A percentile compares a stretch with the other conserved stretches of the same genome.
phyloP scores from a whole-genome alignment of 2,797 vertebrate genomes.

The Carapus acus region DNA sequence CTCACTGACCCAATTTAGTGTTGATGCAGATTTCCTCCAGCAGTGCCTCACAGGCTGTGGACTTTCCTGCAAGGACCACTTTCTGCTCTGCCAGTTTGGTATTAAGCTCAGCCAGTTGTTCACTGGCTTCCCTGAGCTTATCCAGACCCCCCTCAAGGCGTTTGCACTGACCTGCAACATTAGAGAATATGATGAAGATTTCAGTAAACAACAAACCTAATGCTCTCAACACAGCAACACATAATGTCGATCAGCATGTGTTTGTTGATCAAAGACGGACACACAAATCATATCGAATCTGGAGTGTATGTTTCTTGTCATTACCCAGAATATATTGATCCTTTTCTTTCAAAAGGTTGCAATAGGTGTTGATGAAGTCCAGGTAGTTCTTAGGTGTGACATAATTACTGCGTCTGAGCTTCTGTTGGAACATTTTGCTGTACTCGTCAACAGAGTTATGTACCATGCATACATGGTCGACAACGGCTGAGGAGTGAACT shows the following conservation, averaged over 20 bases:
- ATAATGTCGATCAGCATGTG: background rate
- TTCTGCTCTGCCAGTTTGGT: slow-evolving; percentile 89
- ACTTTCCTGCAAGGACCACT: slow-evolving; percentile 87
- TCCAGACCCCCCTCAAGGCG: slow-evolving; percentile 87
- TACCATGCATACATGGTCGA: slow-evolving; percentile 84
- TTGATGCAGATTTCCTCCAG: slow-evolving; percentile 82
- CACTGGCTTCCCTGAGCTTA: slow-evolving; percentile 89
- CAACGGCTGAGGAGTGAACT: slow-evolving; percentile 63
- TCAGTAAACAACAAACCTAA: slow-evolving; percentile 7
- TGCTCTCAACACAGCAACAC: slow-evolving; percentile 6
- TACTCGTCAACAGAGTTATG: slow-evolving; percentile 82
- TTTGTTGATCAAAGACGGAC: background rate
- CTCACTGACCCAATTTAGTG: slow-evolving; percentile 77
- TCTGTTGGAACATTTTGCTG: slow-evolving; percentile 86
- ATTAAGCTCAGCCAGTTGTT: slow-evolving; percentile 86
- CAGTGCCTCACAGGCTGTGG: slow-evolving; percentile 81
- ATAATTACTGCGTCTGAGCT: slow-evolving; percentile 85
- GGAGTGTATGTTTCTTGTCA: slow-evolving; percentile 9
- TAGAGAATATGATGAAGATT: slow-evolving; percentile 11
- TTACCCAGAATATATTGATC: slow-evolving; percentile 84
- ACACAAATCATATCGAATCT: background rate
- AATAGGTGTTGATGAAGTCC: slow-evolving; percentile 88
- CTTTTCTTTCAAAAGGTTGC: slow-evolving; percentile 83
- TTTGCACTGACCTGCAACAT: slow-evolving; percentile 81
- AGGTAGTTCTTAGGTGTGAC: slow-evolving; percentile 97